Evolutionary conservation across 1,140 invertebrate species (phyloP).

Genomic region (Ephestia elutella): DNA sequence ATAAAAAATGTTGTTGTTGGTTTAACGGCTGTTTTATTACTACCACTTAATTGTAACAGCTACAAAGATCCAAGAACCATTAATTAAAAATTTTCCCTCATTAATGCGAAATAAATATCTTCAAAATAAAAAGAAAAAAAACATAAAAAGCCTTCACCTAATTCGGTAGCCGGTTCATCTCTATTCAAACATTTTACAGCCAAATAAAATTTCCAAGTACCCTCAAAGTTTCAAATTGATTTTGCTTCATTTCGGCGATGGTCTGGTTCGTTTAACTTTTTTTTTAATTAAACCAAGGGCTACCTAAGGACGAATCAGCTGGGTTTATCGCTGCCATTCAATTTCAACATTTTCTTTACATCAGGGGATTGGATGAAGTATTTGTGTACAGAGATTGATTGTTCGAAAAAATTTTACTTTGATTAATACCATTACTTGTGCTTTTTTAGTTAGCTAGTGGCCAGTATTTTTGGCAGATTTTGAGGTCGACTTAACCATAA

Average conservation of each 20-base stretch:
- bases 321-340: conserved; percentile 12
- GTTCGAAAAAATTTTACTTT: too few species aligned
- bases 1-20: too few species aligned
- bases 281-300: conserved; percentile 29
- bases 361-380: neutral
- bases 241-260: conserved; percentile 20
- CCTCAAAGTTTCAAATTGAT: conserved; percentile 28
- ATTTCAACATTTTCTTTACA: neutral
- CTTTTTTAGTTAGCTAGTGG: too few species aligned
- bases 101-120: too few species aligned
- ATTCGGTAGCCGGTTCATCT: conserved; percentile 8
- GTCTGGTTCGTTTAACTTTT: conserved; percentile 24
- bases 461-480: too few species aligned
- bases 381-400: neutral
- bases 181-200: conserved; percentile 15
- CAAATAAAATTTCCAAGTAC: conserved; percentile 18
- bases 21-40: too few species aligned
- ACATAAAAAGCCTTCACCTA: neutral
- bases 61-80: too few species aligned
- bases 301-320: conserved; percentile 12
- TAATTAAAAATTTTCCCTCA: too few species aligned
- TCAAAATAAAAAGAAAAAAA: neutral
- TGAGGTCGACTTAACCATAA: too few species aligned
- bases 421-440: too few species aligned
- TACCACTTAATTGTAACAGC: too few species aligned